Evolutionary conservation across 2,888 invertebrate species (phyloP), one percentile per base, ranked within the genome.

Genomic region (Caradrina clavipalpis): DNA sequence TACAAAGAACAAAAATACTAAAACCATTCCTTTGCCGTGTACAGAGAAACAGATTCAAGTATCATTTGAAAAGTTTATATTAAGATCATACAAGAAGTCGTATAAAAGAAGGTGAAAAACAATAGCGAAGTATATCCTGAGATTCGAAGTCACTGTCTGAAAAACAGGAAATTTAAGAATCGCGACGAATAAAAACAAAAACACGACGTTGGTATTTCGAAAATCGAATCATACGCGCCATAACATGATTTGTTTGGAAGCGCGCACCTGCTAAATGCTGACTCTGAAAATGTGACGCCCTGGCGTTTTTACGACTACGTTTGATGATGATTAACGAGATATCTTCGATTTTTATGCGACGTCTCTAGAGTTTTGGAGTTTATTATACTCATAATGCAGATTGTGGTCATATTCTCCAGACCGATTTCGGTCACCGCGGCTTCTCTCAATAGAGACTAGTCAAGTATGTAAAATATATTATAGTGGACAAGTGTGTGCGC

Each of bases 151-250:
- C 63, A 62, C 22, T 75, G 60, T 73, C 75, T 69, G 73, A 78
- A 68, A 80, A 84, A 81, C 69, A 75, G 68, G 69, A 72, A 80
- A 75, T 76, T 80, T 73, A 59, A 68, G 54, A 66, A 56, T 66
- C 70, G 60, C 65, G 65, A 78, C 67, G 8, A 17, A 65, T 60
- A 79, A 72, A 70, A 78, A 74, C 71, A 77, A 70, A 64, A 80
- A 69, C 54, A 61, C 51, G 72, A 76, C 67, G 57, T 79, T 85
- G 89, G 89, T 91, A 86, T 88, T 84, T 87, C 78, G 76, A 87
- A 89, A 92, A 93, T 93, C 88, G 85, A 91, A 92, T 93, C 90
- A 90, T 78, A 88, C 89, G 90, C 88, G 75, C 85, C 92, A 90
- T 93, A 91, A 92, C 87, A 80, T 88, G 86, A 88, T 89, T 89